phyloP scores from a whole-genome alignment of 2,888 invertebrate genomes.

The Polymixis flavicincta region DNA sequence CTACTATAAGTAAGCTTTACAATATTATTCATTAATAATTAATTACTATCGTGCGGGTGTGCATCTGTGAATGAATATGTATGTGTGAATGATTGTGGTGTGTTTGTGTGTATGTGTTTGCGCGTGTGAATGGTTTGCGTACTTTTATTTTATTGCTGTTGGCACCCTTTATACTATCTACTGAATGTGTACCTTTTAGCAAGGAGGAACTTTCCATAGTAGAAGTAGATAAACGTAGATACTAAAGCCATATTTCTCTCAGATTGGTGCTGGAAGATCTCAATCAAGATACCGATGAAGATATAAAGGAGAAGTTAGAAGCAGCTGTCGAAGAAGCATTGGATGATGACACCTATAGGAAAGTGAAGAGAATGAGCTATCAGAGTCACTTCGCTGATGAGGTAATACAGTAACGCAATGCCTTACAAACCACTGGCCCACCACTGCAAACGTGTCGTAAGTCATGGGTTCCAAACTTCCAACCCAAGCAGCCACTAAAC shows the following conservation, averaged over 20 bases:
- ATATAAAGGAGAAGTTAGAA: slow-evolving; percentile 91
- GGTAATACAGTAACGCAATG: slow-evolving; percentile 71
- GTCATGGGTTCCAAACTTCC: not conserved
- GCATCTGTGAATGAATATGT: no score
- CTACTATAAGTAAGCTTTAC: no score
- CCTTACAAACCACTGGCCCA: not conserved
- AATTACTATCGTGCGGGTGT: no score
- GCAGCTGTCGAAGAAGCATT: slow-evolving; percentile 93
- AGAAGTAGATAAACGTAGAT: not conserved
- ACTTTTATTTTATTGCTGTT: no score
- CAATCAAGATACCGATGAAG: slow-evolving; percentile 82
- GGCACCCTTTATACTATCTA: no score
- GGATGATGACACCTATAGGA: slow-evolving; percentile 92
- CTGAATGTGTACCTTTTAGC: not conserved
- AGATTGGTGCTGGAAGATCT: slow-evolving; percentile 89
- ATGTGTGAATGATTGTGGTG: no score
- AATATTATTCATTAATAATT: no score
- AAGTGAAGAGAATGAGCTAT: slow-evolving; percentile 93
- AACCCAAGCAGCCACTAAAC: no score
- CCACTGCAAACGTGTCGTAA: not conserved
- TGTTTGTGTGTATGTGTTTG: no score
- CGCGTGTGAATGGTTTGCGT: no score
- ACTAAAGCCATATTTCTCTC: slow-evolving; percentile 22
- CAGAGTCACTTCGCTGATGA: slow-evolving; percentile 93
- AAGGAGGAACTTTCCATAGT: no score